Evolutionary conservation across 2,113 vertebrate species (phyloP).

Genomic region (Drymodes brunneopygia): DNA sequence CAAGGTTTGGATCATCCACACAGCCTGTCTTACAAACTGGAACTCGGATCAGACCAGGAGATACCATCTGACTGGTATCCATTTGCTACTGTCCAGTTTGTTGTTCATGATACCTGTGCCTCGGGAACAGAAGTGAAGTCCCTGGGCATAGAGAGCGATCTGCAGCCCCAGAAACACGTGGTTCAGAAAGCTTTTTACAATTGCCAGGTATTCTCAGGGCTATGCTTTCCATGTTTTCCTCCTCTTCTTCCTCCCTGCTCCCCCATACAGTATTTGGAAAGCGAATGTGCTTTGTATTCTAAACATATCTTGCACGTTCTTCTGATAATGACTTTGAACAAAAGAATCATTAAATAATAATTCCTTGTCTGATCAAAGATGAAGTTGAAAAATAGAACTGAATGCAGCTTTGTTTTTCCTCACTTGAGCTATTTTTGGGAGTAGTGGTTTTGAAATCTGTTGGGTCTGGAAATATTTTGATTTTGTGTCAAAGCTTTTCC

Average conservation of each 20-base stretch:
- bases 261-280: not conserved
- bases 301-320: not conserved
- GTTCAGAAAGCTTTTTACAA: constrained; percentile 85
- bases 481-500: not conserved
- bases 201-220: constrained; percentile 78
- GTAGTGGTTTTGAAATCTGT: not conserved
- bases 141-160: constrained; percentile 84
- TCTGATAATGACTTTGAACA: not conserved
- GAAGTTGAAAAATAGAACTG: not conserved
- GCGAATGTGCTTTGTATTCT: not conserved
- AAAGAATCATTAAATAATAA: constrained; percentile 18
- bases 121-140: constrained; percentile 86
- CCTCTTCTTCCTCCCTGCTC: not conserved
- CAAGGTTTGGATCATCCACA: constrained; percentile 90
- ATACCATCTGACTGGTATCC: constrained; percentile 92
- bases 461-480: not conserved
- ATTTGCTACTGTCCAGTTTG: constrained; percentile 88
- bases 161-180: constrained; percentile 91
- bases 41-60: constrained; percentile 94
- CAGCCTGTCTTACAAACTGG: constrained; percentile 91
- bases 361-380: not conserved
- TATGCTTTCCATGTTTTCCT: not conserved
- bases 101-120: constrained; percentile 78
- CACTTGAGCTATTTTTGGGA: not conserved
- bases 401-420: not conserved